Percentiles rank a stretch among this genome's conserved stretches.
Conservation (phyloP, 1,140 invertebrate species). For the Microplitis mediator region DNA sequence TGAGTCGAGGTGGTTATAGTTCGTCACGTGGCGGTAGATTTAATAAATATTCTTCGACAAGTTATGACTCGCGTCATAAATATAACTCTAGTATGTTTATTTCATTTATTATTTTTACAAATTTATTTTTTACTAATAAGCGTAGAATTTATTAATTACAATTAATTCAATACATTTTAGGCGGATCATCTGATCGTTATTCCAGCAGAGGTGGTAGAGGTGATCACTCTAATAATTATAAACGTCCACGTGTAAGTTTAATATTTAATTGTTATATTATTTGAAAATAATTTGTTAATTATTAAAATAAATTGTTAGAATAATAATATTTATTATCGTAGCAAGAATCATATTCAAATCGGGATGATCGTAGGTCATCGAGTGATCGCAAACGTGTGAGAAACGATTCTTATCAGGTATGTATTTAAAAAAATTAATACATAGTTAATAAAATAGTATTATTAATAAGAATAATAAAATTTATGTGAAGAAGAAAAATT, state of each 20-base stretch:
- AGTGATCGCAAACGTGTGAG: slow-evolving; percentile 54
- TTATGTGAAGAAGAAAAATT: slow-evolving; percentile 28
- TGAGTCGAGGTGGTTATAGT: slow-evolving; percentile 49
- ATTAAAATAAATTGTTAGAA: background rate
- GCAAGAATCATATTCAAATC: slow-evolving; percentile 52
- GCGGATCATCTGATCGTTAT: slow-evolving; percentile 51
- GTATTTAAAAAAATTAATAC: slow-evolving; percentile 22
- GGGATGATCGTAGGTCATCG: slow-evolving; percentile 55
- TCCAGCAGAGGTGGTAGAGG: slow-evolving; percentile 53
- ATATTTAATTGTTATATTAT: background rate
- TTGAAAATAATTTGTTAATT: too few species aligned
- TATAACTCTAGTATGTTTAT: slow-evolving; percentile 51
- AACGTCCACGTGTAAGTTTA: slow-evolving; percentile 50
- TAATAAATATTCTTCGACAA: slow-evolving; percentile 45
- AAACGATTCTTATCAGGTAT: slow-evolving; percentile 58
- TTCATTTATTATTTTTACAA: background rate
- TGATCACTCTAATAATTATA: slow-evolving; percentile 56
- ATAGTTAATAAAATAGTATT: background rate
- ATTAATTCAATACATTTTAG: slow-evolving; percentile 2
- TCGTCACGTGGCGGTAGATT: slow-evolving; percentile 53
- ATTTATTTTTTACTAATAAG: background rate
- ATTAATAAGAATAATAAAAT: background rate
- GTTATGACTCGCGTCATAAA: slow-evolving; percentile 54
- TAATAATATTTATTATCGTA: background rate
- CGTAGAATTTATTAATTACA: background rate